These are phyloP conservation scores for Mastomys natalensis DNA, from an alignment of 2,113 vertebrate genomes.

Conservation along the genomic window DNA sequence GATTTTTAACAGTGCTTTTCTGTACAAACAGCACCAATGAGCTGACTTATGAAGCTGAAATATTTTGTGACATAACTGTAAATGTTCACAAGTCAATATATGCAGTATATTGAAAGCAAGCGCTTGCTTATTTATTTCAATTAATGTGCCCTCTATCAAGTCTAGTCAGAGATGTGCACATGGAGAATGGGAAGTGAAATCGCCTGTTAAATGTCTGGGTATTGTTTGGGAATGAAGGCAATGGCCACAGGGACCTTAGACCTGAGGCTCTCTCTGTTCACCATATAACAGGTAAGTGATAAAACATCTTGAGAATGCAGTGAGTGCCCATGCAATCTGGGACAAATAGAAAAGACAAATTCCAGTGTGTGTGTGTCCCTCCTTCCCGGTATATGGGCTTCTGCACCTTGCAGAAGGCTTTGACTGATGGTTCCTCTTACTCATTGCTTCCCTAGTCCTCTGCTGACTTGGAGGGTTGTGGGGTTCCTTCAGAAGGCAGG, in stretches of 20 bases:
- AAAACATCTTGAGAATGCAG: background rate
- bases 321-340: background rate
- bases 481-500: background rate
- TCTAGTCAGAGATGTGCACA: background rate
- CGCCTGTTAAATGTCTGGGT: background rate
- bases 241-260: background rate
- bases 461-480: background rate
- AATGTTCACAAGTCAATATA: constrained; percentile 31
- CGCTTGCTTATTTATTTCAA: constrained; percentile 52
- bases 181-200: background rate
- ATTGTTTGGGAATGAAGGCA: constrained; percentile 15
- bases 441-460: background rate
- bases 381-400: background rate
- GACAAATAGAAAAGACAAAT: constrained; percentile 19
- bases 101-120: background rate
- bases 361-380: background rate
- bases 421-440: background rate
- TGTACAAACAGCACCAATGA: background rate
- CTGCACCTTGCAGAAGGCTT: background rate
- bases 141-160: background rate
- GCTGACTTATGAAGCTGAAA: background rate
- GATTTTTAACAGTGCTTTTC: background rate
- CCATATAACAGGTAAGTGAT: background rate
- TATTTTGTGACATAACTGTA: background rate
- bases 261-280: background rate